phyloP scores from a whole-genome alignment of 2,888 invertebrate genomes.

The Sarcophaga caerulescens region DNA sequence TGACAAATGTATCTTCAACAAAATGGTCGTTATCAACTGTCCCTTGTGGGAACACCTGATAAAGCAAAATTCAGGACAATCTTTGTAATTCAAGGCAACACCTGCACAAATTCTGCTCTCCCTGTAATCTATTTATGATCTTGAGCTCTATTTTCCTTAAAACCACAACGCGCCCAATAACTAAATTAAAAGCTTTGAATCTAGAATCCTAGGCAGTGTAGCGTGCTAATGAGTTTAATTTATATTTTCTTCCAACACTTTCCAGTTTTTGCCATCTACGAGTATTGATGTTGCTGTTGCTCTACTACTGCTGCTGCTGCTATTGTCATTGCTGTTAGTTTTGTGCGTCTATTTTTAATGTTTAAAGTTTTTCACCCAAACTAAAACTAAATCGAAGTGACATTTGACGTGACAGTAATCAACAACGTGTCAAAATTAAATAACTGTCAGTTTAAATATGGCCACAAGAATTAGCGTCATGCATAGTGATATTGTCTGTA shows the following conservation, averaged over 20 bases:
- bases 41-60: no score
- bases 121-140: no score
- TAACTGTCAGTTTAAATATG: conserved; percentile 73
- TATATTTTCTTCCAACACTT: conserved; percentile 11
- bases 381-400: conserved; percentile 69
- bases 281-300: not conserved
- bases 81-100: no score
- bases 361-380: conserved; percentile 56
- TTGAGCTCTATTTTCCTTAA: no score
- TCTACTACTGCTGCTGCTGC: not conserved
- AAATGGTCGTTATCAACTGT: no score
- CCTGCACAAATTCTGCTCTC: no score
- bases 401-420: conserved; percentile 72
- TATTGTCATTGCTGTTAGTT: conserved; percentile 7
- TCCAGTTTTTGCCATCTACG: not conserved
- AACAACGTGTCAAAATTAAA: conserved; percentile 74
- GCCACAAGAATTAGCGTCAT: conserved; percentile 71
- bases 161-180: no score
- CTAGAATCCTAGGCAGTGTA: not conserved
- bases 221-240: not conserved
- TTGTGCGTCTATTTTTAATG: conserved; percentile 12
- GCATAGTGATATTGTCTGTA: conserved; percentile 66
- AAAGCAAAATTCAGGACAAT: no score
- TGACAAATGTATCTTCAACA: no score
- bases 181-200: not conserved